These are phyloP conservation scores for Desmodus rotundus DNA, from an alignment of 2,113 vertebrate genomes.

Conservation along the genomic window DNA sequence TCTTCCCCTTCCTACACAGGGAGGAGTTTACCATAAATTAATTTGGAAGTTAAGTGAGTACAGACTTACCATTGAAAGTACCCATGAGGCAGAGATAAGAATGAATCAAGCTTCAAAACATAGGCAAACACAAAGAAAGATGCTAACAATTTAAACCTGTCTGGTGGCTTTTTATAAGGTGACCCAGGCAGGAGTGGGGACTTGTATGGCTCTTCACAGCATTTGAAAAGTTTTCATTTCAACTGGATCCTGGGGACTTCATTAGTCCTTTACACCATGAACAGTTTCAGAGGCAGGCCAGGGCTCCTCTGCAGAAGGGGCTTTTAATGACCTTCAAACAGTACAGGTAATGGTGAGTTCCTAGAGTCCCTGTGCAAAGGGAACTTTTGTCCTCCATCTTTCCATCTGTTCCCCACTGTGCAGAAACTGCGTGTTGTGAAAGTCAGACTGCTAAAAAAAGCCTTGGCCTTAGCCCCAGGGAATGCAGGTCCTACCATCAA, in stretches of 20 bases:
- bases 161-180: slow-evolving; percentile 23
- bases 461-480: background rate
- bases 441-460: background rate
- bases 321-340: background rate
- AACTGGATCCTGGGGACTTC: slow-evolving; percentile 4
- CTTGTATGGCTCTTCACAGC: background rate
- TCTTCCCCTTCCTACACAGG: background rate
- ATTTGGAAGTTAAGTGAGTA: slow-evolving; percentile 66
- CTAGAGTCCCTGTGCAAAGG: background rate
- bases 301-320: background rate
- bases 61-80: slow-evolving; percentile 69
- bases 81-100: slow-evolving; percentile 47
- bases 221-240: slow-evolving; percentile 63
- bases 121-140: background rate
- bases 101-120: slow-evolving; percentile 15
- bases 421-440: background rate
- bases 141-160: background rate
- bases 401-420: background rate
- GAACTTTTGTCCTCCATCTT: background rate
- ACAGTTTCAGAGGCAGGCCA: background rate
- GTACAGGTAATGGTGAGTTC: background rate
- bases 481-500: background rate
- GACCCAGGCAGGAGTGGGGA: slow-evolving; percentile 6
- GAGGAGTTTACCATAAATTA: slow-evolving; percentile 56
- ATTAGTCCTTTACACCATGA: background rate